phyloP scores from a whole-genome alignment of 1,140 invertebrate species.

The Odontomachus brunneus region DNA sequence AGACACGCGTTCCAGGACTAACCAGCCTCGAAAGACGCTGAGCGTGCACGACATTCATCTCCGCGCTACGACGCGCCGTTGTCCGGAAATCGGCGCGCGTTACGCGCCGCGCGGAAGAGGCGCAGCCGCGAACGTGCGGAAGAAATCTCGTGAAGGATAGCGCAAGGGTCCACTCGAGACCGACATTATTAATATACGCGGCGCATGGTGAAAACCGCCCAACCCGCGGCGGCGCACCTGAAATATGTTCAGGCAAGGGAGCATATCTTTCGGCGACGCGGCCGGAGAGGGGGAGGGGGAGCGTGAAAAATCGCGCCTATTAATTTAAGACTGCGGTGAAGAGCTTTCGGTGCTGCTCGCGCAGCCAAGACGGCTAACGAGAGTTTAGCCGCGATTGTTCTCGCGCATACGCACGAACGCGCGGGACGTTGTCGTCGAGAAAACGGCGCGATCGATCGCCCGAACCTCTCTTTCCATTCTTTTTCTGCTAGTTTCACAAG shows the following conservation, averaged over 20 bases:
- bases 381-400: background rate
- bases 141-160: constrained; percentile 58
- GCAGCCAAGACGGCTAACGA: background rate
- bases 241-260: constrained; percentile 59
- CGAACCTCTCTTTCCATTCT: too few species aligned
- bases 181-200: constrained; percentile 72
- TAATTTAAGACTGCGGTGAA: constrained; percentile 73
- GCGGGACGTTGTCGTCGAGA: too few species aligned
- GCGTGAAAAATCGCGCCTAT: constrained; percentile 74
- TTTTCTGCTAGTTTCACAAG: too few species aligned
- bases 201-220: constrained; percentile 61
- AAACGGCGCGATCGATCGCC: too few species aligned
- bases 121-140: background rate
- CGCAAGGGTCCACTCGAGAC: background rate
- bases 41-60: constrained; percentile 73
- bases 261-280: constrained; percentile 43
- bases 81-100: constrained; percentile 63
- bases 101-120: constrained; percentile 28
- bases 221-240: constrained; percentile 16
- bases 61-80: constrained; percentile 37
- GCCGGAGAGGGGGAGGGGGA: constrained; percentile 56
- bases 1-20: constrained; percentile 30
- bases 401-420: background rate
- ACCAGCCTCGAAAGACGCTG: constrained; percentile 69
- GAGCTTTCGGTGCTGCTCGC: constrained; percentile 45